These are phyloP conservation scores for Tupaia tana DNA, from an alignment of 2,113 vertebrate species.

Conservation along the genomic window DNA sequence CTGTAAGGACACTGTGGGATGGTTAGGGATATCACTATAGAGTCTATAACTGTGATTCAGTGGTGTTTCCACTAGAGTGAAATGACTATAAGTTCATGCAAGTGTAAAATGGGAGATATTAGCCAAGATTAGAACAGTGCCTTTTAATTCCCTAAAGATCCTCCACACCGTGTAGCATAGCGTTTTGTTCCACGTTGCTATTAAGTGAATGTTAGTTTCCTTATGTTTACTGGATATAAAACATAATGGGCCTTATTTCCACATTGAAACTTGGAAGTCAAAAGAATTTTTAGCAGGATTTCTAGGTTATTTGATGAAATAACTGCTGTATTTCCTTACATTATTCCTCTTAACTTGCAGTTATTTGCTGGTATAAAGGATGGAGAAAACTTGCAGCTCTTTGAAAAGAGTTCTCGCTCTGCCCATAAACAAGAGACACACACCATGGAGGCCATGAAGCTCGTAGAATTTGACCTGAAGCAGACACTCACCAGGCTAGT, in stretches of 20 bases:
- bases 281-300: not conserved
- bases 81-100: not conserved
- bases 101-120: not conserved
- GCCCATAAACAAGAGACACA: slow-evolving; percentile 93
- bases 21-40: not conserved
- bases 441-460: slow-evolving; percentile 94
- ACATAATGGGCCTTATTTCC: not conserved
- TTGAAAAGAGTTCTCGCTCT: slow-evolving; percentile 91
- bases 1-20: not conserved
- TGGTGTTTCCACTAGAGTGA: not conserved
- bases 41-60: not conserved
- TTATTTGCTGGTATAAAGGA: slow-evolving; percentile 89
- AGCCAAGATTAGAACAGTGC: not conserved
- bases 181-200: not conserved
- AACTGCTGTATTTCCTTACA: not conserved
- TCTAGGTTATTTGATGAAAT: not conserved
- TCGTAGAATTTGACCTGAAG: slow-evolving; percentile 94
- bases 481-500: slow-evolving; percentile 90
- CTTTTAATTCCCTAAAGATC: not conserved
- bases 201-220: not conserved
- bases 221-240: not conserved
- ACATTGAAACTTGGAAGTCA: not conserved
- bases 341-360: slow-evolving; percentile 83
- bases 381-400: slow-evolving; percentile 90
- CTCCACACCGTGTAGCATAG: not conserved